Conservation (phyloP, 2,113 vertebrate species). For the Mobula hypostoma region DNA sequence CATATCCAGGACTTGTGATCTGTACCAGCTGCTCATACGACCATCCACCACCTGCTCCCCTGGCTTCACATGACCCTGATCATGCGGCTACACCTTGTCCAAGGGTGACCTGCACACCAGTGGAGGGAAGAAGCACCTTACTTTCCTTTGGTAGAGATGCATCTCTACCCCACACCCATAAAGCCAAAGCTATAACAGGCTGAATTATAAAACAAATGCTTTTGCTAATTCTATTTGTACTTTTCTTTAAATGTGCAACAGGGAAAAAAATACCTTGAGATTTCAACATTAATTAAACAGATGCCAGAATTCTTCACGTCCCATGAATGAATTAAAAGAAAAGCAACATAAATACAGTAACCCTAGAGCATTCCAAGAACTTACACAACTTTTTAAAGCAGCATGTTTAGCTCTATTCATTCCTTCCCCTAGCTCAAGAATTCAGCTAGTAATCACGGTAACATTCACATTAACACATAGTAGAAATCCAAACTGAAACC, state of each 20-base stretch:
- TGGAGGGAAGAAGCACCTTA: no score
- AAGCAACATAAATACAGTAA: neutral
- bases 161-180: no score
- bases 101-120: no score
- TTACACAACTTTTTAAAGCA: neutral
- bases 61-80: no score
- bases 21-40: no score
- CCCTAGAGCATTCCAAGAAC: neutral
- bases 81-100: no score
- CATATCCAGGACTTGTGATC: no score
- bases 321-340: neutral
- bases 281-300: neutral
- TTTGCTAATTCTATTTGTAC: neutral
- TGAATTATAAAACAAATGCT: neutral
- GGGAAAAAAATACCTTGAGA: neutral
- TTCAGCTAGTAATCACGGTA: neutral
- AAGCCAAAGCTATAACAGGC: neutral
- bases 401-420: neutral
- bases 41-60: no score
- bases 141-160: no score
- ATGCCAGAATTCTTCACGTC: neutral
- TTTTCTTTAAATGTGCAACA: neutral
- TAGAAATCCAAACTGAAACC: neutral
- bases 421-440: neutral
- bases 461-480: neutral